Percentiles rank a stretch among this genome's conserved stretches.
These are phyloP conservation scores for Penaeus monodon DNA, from an alignment of 2,888 invertebrate species.

Conservation along the genomic window DNA sequence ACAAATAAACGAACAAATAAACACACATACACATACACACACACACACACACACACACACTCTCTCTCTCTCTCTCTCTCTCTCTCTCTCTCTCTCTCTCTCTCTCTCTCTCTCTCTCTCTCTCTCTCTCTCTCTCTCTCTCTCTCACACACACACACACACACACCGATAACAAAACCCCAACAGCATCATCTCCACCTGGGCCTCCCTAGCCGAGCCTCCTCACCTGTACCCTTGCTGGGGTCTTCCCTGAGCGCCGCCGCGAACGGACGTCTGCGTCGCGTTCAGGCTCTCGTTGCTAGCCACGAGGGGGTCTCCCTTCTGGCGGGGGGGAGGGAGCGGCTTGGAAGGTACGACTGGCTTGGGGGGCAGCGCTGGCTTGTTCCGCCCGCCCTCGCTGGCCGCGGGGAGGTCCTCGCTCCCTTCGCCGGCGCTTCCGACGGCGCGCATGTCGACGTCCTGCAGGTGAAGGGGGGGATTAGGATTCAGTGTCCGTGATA, in stretches of 20 bases:
- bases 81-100: rapidly evolving
- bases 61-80: rapidly evolving
- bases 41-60: too few relatives aligned
- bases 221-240: conserved; percentile 48
- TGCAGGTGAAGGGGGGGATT: too few relatives aligned
- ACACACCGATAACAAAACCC: too few relatives aligned
- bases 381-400: conserved; percentile 68
- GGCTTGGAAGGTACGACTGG: conserved; percentile 66
- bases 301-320: conserved; percentile 46
- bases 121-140: rapidly evolving
- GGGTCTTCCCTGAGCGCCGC: conserved; percentile 20
- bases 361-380: conserved; percentile 78
- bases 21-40: too few relatives aligned
- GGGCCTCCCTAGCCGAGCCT: not conserved
- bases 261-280: conserved; percentile 15
- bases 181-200: too few relatives aligned
- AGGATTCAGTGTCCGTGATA: too few relatives aligned
- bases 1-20: too few relatives aligned
- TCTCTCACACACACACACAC: too few relatives aligned
- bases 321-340: conserved; percentile 57
- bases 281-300: conserved; percentile 35
- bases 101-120: rapidly evolving
- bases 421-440: conserved; percentile 68
- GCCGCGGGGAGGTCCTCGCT: conserved; percentile 82
- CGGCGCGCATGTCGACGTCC: conserved; percentile 9